Conservation (phyloP, 2,797 vertebrate species). For the Xiphophorus birchmanni region DNA sequence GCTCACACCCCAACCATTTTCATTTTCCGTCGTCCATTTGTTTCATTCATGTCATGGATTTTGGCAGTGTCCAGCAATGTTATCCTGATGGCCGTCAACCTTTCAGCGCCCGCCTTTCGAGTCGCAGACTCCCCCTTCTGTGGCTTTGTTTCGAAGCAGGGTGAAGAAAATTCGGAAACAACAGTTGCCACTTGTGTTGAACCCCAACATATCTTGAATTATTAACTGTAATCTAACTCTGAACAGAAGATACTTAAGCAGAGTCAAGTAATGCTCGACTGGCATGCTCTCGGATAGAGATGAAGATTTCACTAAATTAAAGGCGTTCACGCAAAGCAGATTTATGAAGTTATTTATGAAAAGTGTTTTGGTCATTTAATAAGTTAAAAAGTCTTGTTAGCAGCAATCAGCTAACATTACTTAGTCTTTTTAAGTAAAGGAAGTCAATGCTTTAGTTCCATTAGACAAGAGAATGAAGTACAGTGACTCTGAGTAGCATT, state of each 20-base stretch:
- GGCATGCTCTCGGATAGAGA: slow-evolving; percentile 41
- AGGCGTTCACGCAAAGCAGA: slow-evolving; percentile 41
- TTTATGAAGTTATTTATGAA: slow-evolving; percentile 1
- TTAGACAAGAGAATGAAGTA: slow-evolving; percentile 40
- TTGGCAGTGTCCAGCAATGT: slow-evolving; percentile 65
- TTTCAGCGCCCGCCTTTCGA: slow-evolving; percentile 61
- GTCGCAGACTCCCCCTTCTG: slow-evolving; percentile 54
- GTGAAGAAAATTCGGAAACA: slow-evolving; percentile 48
- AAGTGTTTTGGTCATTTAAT: slow-evolving; percentile 39
- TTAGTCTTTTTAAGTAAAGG: slow-evolving; percentile 28
- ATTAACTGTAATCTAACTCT: slow-evolving; percentile 36
- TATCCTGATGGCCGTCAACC: slow-evolving; percentile 72
- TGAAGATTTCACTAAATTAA: slow-evolving; percentile 41
- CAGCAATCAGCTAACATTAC: slow-evolving; percentile 38
- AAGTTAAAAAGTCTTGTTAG: slow-evolving; percentile 47
- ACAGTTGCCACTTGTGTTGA: slow-evolving; percentile 32
- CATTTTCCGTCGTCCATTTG: slow-evolving; percentile 76
- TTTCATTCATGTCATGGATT: slow-evolving; percentile 80
- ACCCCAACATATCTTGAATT: slow-evolving; percentile 34
- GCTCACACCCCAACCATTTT: slow-evolving; percentile 79
- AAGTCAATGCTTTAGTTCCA: slow-evolving; percentile 43
- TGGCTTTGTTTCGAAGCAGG: slow-evolving; percentile 61
- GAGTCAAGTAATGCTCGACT: slow-evolving; percentile 24
- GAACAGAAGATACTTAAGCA: slow-evolving; percentile 21
- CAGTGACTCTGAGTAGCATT: neutral